phyloP scores from a whole-genome alignment of 2,113 vertebrate species.

The Gallinago undulata region DNA sequence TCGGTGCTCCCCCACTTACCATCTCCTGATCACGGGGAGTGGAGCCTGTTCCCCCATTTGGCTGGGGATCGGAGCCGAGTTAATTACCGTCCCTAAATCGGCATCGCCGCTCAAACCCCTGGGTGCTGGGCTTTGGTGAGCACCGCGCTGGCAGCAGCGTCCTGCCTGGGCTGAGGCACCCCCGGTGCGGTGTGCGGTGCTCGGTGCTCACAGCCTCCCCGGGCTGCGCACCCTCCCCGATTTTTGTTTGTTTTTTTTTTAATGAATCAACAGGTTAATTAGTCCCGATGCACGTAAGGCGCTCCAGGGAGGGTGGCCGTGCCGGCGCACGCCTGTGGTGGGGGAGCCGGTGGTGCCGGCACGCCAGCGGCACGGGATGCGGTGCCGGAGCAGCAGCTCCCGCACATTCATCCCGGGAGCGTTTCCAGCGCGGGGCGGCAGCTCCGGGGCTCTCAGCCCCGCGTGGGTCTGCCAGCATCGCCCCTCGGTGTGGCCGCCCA shows the following conservation, averaged over 20 bases:
- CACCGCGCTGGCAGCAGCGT: neutral
- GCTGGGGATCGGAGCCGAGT: rapidly evolving
- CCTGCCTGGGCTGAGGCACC: neutral
- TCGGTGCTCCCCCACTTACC: neutral
- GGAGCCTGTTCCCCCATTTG: neutral
- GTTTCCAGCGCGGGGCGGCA: neutral
- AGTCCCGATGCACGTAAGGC: neutral
- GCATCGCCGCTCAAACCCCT: rapidly evolving
- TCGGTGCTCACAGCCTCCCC: neutral
- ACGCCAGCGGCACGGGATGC: rapidly evolving
- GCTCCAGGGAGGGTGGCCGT: neutral
- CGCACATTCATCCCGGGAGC: rapidly evolving
- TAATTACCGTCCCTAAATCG: neutral
- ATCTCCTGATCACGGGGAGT: rapidly evolving
- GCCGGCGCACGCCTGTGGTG: neutral
- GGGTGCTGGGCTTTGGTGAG: neutral
- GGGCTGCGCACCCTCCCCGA: neutral
- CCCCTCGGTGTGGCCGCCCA: neutral
- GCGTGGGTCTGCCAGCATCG: neutral
- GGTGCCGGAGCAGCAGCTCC: neutral
- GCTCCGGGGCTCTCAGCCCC: rapidly evolving
- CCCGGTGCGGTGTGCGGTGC: neutral
- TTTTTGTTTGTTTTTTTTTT: neutral
- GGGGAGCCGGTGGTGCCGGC: neutral
- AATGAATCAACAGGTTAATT: conserved; percentile 61